Base-by-base conservation (phyloP, 2,113 vertebrate genomes). In the Madoqua kirkii region DNA sequence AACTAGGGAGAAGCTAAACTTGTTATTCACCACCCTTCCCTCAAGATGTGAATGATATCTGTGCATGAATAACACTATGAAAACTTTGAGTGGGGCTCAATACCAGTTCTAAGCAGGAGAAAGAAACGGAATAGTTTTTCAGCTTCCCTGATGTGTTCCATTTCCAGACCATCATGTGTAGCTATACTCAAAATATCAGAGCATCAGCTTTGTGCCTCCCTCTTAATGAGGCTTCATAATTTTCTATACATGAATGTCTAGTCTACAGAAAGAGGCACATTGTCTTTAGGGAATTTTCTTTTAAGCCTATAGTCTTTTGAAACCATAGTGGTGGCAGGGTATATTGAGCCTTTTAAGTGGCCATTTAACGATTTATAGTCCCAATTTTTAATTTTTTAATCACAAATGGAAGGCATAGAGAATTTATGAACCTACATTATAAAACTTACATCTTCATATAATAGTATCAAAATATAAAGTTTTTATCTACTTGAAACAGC, bases 381-480 rank as follows among this genome's bases (percentile, higher is more conserved):
- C 13, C 78, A 83, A 45, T 11, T 67, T 74, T 91, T 79, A 84
- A 14, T 59, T 67, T 64, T 92, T 92, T 54, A 94, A 57, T 71
- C 59, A 74, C 60, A 87, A 74, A 36, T n/a, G 78, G 19, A 55
- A 86, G 36, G 55, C 17, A 62, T 31, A 86, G 0, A 89, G 16
- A 76, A 89, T 76, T 91, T 91, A 87, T 7, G 29, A 43, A 84
- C 27, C 52, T 74, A 60, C 3, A 79, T 76, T 83, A 67, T 5
- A 87, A 96, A 96, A 92, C 40, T 48, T 91, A 52, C 8, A 64
- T 85, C 92, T 94, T 91, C 60, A 59, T 29, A 21, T 93, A 71
- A 93, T 27, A 83, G 50, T 91, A 82, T 95, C 54, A 93, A 93
- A 95, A 81, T 45, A 71, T 4, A 21, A 5, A 79, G 19, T 78